Evolutionary conservation across 1,140 invertebrate species (phyloP).

Genomic region (Musca vetustissima): DNA sequence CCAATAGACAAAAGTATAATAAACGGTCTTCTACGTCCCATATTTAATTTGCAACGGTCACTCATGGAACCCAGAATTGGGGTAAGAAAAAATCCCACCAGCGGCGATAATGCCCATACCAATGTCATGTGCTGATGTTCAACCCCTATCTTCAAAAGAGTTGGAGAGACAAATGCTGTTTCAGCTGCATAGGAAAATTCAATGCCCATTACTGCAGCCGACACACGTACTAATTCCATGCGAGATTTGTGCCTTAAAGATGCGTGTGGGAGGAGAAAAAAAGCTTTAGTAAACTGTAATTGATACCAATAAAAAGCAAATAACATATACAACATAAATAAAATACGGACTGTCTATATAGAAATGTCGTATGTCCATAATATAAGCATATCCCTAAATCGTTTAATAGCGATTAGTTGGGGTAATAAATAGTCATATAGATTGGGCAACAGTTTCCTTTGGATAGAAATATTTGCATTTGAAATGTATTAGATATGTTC

Average conservation of each 20-base stretch:
- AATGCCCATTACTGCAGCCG: constrained; percentile 94
- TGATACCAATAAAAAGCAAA: too few relatives aligned
- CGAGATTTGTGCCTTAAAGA: constrained; percentile 73
- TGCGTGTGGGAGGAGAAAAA: too few relatives aligned
- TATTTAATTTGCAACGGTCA: constrained; percentile 78
- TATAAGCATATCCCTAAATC: too few relatives aligned
- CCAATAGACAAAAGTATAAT: constrained; percentile 87
- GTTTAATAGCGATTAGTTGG: too few relatives aligned
- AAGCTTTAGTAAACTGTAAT: too few relatives aligned
- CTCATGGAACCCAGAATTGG: constrained; percentile 89
- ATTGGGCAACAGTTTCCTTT: too few relatives aligned
- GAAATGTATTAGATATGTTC: too few relatives aligned
- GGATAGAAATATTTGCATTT: too few relatives aligned
- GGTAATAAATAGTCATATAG: too few relatives aligned
- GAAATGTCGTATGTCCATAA: too few relatives aligned
- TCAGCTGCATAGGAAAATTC: constrained; percentile 97
- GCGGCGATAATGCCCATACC: constrained; percentile 90
- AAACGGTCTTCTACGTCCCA: constrained; percentile 87
- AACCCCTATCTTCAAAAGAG: constrained; percentile 88
- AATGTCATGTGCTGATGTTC: constrained; percentile 90
- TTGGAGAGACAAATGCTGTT: constrained; percentile 93
- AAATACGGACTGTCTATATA: too few relatives aligned
- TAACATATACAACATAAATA: too few relatives aligned
- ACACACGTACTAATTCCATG: constrained; percentile 81
- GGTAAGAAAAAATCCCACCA: constrained; percentile 91